Percentiles rank a stretch among this genome's conserved stretches.
Evolutionary conservation across 2,797 vertebrate species (phyloP).

Genomic region (Chloroceryle inda): DNA sequence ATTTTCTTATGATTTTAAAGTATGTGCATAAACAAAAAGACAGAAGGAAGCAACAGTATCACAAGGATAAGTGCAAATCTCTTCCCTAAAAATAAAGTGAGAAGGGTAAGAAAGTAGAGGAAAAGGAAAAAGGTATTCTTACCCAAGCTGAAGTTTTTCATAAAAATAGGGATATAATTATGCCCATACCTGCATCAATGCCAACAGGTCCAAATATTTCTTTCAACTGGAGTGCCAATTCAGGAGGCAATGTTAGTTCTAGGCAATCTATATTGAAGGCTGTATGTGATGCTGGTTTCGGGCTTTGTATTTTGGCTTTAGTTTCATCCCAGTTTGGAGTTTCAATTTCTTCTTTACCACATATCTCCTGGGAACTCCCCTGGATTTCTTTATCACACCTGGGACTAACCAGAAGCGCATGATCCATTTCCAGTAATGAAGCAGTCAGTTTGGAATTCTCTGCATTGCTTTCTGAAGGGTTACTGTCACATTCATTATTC

Average conservation of each 20-base stretch:
- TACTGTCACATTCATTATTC: slow-evolving; percentile 16
- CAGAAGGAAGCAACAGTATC: background rate
- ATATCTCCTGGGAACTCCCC: background rate
- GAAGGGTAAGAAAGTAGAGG: background rate
- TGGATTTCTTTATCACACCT: slow-evolving; percentile 40
- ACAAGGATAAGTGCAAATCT: background rate
- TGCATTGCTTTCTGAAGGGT: slow-evolving; percentile 34
- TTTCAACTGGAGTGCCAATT: slow-evolving; percentile 92
- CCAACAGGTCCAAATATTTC: slow-evolving; percentile 98
- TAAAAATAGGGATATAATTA: background rate
- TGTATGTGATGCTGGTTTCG: slow-evolving; percentile 8
- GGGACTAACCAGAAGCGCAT: background rate
- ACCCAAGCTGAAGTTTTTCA: background rate
- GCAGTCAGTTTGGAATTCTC: slow-evolving; percentile 22
- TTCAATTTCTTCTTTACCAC: slow-evolving; percentile 30
- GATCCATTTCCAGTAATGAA: background rate
- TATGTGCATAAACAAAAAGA: background rate
- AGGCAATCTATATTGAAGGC: slow-evolving; percentile 89
- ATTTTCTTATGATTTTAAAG: background rate
- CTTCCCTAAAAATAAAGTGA: background rate
- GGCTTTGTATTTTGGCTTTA: slow-evolving; percentile 42
- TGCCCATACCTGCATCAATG: slow-evolving; percentile 90
- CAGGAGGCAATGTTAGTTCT: slow-evolving; percentile 92
- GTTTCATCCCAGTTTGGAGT: background rate
- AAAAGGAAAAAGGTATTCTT: background rate